phyloP scores from a whole-genome alignment of 2,113 vertebrate species.

The Lethenteron reissneri region DNA sequence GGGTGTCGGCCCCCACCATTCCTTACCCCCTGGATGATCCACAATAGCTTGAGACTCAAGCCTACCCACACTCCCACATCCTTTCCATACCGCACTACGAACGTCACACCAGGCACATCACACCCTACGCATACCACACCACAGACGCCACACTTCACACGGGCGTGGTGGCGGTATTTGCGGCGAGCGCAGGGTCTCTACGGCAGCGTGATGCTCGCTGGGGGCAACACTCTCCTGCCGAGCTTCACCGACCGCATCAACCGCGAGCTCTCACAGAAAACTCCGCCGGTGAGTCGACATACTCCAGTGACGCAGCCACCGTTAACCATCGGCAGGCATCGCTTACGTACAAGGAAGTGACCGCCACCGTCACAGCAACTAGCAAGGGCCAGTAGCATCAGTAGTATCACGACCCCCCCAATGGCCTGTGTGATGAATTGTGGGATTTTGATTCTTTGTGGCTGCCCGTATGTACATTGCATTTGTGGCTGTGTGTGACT shows the following conservation, averaged over 20 bases:
- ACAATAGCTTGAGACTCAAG: too few species aligned
- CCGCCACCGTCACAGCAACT: not conserved
- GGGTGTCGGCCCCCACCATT: too few species aligned
- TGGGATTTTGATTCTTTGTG: not conserved
- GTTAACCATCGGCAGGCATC: not conserved
- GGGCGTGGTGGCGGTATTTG: too few species aligned
- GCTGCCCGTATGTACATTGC: too few species aligned
- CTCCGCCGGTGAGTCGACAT: conserved; percentile 26
- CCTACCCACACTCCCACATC: too few species aligned
- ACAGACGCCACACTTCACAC: too few species aligned
- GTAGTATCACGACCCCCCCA: not conserved
- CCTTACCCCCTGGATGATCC: too few species aligned
- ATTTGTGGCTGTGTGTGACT: too few species aligned
- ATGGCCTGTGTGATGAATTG: not conserved
- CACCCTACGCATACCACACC: too few species aligned
- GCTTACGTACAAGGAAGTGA: not conserved
- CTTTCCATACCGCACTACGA: too few species aligned
- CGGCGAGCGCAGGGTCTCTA: conserved; percentile 23
- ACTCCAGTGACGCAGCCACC: not conserved
- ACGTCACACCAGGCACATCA: too few species aligned
- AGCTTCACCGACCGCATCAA: conserved; percentile 40
- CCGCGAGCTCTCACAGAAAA: conserved; percentile 35
- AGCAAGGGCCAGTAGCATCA: not conserved
- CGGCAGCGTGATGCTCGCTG: conserved; percentile 30
- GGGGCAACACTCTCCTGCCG: conserved; percentile 34